Evolutionary conservation across 2,888 invertebrate genomes (phyloP).

Genomic region (Nowickia ferox): DNA sequence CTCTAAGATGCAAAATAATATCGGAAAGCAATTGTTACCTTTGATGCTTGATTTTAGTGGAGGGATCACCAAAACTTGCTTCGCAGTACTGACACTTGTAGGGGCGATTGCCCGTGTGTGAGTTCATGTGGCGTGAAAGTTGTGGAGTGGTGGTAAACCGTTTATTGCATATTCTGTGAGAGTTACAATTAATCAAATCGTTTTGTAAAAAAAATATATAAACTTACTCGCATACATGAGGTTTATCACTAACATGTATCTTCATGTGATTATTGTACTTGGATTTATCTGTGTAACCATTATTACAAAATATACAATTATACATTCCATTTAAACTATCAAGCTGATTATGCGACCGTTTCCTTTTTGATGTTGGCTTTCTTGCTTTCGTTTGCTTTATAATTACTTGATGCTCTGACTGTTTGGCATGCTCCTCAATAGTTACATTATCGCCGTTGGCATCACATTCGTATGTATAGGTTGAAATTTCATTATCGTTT

Average conservation of each 20-base stretch:
- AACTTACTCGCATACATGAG: constrained; percentile 82
- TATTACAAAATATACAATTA: constrained; percentile 82
- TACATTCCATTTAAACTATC: constrained; percentile 72
- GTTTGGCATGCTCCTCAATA: constrained; percentile 49
- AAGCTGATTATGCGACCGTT: constrained; percentile 48
- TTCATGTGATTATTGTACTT: constrained; percentile 82
- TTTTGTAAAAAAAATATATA: background rate
- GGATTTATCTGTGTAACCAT: constrained; percentile 81
- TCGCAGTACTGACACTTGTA: constrained; percentile 81
- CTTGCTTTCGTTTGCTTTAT: background rate
- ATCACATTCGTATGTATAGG: constrained; percentile 22
- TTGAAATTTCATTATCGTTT: constrained; percentile 36
- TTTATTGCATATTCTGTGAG: constrained; percentile 80
- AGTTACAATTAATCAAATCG: background rate
- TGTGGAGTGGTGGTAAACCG: constrained; percentile 82
- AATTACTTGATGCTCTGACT: constrained; percentile 9
- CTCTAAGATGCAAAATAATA: background rate
- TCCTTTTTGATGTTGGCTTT: constrained; percentile 30
- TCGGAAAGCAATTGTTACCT: constrained; percentile 72
- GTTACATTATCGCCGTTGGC: constrained; percentile 31
- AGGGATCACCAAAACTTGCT: constrained; percentile 81
- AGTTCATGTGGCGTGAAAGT: constrained; percentile 82
- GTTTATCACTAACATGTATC: constrained; percentile 81
- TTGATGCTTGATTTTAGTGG: constrained; percentile 82
- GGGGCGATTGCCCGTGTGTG: constrained; percentile 82